Base-by-base conservation (phyloP, 2,113 vertebrate species). In the Microcebus murinus region DNA sequence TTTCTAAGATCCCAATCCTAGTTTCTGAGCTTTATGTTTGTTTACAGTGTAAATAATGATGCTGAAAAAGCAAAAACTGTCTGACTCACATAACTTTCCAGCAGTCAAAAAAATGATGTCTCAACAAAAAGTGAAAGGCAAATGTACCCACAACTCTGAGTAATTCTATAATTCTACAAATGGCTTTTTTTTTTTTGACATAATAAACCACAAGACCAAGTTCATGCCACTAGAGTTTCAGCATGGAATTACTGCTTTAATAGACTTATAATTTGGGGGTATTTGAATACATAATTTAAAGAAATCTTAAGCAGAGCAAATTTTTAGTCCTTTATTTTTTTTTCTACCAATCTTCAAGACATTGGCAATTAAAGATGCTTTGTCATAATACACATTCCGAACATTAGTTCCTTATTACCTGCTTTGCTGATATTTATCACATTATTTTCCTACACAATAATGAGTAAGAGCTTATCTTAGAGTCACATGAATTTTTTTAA, bases 141-240 rank as follows among this genome's bases (percentile, higher is more conserved):
- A 83, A 83, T 59, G 25, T 67, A 42, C 85, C 91, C 86, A 84
- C 85, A 95, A 63, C 13, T 48, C 63, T 73, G n/a, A 92, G 50
- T 67, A 92, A 92, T 87, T 80, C 70, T 90, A 0, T 67, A 90
- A 68, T 63, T 91, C 25, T 84, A 70, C 83, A 76, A 42, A 48
- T 87, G 45, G n/a, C 74, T 95, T 93, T 74, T 45, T 42, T 42
- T 42, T 42, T 73, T 85, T 50, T 95, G 96, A 94, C 73, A 91
- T 93, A 83, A 95, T 92, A 87, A 82, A 76, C 94, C 95, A 96
- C 73, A 59, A 88, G 87, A 94, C 85, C 61, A 94, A 77, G 67
- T 81, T 84, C 70, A 59, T 95, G 50, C 52, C 55, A 31, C 86
- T 80, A 80, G 68, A 95, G 94, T 84, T 97, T 92, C 45, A 95